Base-by-base conservation (phyloP, 2,113 vertebrate species). In the Phycodurus eques region DNA sequence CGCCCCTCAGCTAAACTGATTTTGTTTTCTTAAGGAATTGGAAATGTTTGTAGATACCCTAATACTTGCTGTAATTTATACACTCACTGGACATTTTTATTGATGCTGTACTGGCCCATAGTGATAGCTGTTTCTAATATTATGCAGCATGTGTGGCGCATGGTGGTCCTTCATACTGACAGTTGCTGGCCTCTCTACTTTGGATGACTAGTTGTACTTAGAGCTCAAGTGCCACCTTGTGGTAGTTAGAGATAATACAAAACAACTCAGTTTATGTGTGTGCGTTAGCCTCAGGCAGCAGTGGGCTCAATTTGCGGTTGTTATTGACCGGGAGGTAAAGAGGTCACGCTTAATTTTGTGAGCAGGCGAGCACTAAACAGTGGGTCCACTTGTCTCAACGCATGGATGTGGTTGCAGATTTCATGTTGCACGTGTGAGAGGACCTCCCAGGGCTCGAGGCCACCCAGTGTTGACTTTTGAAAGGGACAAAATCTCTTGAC, bases 141-240 rank as follows among this genome's bases (percentile, higher is more conserved):
- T 5, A 33, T 57, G 11, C 56, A 57, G 56, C 22, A 31, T 31
- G n/a, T 19, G 56, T 57, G 11, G 10, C 3, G 22, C 11, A 12
- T 57, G 49, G 15, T 8, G 49, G 5, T 31, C 43, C 42, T n/a
- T 33, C 14, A 6, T 9, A 43, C 19, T 22, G 35, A 43, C 19
- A 43, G 35, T 22, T 33, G 14, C 15, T 6, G 2, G 60, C 9
- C 13, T 43, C 7, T 10, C 35, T 12, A 65, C 57, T 67, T 46
- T 19, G 8, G 53, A 31, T 20, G 54, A 67, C 5, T 3, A 44
- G 42, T 67, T 43, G 27, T 87, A 67, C 74, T 82, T 77, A 33
- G 87, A 88, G 67, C 83, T 83, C 78, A 88, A 76, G 72, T 75
- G 85, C 90, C 90, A 87, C 85, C 90, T 57, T 85, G 87, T 90